A percentile compares a stretch with the other conserved stretches of the same genome.
These are phyloP conservation scores for Nasonia giraulti DNA, from an alignment of 1,140 invertebrate genomes.

Conservation along the genomic window DNA sequence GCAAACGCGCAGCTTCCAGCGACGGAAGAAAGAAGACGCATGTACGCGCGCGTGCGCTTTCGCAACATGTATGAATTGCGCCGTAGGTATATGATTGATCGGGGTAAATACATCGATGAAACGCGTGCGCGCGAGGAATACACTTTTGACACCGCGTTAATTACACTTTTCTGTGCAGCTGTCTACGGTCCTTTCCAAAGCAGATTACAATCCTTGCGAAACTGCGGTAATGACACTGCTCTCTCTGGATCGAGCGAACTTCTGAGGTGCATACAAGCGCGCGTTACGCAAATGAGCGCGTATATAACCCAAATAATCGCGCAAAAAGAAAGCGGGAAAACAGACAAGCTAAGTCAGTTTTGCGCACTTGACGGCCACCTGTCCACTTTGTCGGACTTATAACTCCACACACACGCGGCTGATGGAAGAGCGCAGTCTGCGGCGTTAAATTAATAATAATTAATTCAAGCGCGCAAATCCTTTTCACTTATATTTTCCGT, in stretches of 20 bases:
- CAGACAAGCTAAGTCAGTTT: neutral
- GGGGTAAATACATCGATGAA: neutral
- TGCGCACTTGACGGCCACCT: neutral
- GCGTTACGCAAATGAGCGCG: neutral
- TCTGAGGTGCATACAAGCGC: neutral
- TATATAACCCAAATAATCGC: neutral
- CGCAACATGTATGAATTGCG: neutral
- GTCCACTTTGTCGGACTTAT: no score
- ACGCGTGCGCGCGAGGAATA: neutral
- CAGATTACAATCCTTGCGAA: neutral
- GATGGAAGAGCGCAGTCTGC: no score
- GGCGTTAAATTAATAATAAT: no score
- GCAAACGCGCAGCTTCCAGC: no score
- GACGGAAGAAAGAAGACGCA: neutral
- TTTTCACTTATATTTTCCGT: neutral
- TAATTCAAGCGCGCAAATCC: neutral
- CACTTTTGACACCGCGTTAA: neutral
- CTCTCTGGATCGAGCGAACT: neutral
- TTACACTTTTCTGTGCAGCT: neutral
- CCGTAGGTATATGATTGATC: neutral
- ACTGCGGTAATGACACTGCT: constrained; percentile 23
- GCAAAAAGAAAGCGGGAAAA: constrained; percentile 1
- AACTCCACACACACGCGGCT: no score
- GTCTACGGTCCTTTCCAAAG: neutral
- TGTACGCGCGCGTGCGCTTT: neutral